phyloP scores from a whole-genome alignment of 1,140 invertebrate species.

The Megathymus violae region DNA sequence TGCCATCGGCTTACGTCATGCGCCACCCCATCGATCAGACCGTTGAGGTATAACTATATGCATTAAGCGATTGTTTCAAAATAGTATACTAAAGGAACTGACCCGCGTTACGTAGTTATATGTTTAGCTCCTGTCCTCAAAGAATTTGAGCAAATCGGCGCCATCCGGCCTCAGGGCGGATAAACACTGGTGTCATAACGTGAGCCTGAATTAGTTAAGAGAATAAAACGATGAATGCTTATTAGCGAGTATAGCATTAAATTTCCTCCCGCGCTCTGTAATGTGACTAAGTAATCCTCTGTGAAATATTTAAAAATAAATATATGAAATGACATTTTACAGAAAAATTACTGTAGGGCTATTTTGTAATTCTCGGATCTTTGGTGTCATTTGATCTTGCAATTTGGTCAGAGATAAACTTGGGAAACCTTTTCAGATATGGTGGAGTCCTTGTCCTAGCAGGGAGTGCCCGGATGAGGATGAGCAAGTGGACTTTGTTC shows the following conservation, averaged over 20 bases:
- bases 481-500: slow-evolving; percentile 86
- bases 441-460: slow-evolving; percentile 91
- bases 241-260: slow-evolving; percentile 37
- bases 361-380: no score
- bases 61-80: slow-evolving; percentile 49
- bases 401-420: neutral
- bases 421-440: slow-evolving; percentile 82
- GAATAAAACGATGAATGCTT: slow-evolving; percentile 67
- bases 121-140: slow-evolving; percentile 69
- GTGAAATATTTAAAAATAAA: neutral
- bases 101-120: slow-evolving; percentile 59
- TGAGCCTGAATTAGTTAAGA: slow-evolving; percentile 69
- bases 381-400: no score
- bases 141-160: slow-evolving; percentile 83
- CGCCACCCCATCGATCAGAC: slow-evolving; percentile 87
- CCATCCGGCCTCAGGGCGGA: slow-evolving; percentile 78
- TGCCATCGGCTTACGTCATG: slow-evolving; percentile 89
- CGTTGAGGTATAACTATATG: slow-evolving; percentile 84
- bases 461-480: slow-evolving; percentile 89
- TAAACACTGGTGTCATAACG: slow-evolving; percentile 80
- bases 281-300: no score
- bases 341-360: no score
- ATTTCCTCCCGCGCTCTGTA: neutral
- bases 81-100: slow-evolving; percentile 49
- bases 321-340: no score